A percentile compares a stretch with the other conserved stretches of the same genome.
phyloP scores from a whole-genome alignment of 2,888 invertebrate species.

The Chrysotoxum bicinctum region DNA sequence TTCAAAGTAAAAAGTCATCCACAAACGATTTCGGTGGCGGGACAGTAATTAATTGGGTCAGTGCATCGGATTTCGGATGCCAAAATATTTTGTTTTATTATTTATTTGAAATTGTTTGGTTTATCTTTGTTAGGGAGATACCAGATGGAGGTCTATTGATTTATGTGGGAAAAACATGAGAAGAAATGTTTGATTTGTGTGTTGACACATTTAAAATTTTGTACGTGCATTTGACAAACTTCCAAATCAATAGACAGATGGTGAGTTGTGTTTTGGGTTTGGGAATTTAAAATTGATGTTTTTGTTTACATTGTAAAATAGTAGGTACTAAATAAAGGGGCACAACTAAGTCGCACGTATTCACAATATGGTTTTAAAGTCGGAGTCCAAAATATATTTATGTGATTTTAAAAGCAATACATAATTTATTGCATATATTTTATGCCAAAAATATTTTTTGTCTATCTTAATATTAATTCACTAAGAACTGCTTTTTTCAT shows the following conservation, averaged over 20 bases:
- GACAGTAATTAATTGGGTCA: not conserved
- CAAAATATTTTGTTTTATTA: not conserved
- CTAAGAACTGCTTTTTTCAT: too few species aligned
- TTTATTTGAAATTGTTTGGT: not conserved
- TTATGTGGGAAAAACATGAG: not conserved
- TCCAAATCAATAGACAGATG: not conserved
- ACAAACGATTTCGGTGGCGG: not conserved
- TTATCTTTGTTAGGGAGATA: not conserved
- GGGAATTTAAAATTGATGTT: too few species aligned
- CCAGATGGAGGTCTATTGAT: not conserved
- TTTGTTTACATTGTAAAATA: too few species aligned
- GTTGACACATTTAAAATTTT: not conserved
- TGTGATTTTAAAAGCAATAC: too few species aligned
- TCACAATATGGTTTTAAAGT: too few species aligned
- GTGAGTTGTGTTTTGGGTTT: not conserved
- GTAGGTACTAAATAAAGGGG: too few species aligned
- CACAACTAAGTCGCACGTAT: too few species aligned
- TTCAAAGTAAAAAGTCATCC: not conserved
- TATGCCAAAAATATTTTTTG: too few species aligned
- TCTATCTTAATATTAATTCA: too few species aligned
- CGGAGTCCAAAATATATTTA: too few species aligned
- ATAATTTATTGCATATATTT: too few species aligned
- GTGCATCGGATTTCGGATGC: not conserved
- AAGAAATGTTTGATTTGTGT: not conserved
- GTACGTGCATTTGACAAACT: not conserved